Base-by-base conservation (phyloP, 2,888 invertebrate species). In the Drosophila yooni region DNA sequence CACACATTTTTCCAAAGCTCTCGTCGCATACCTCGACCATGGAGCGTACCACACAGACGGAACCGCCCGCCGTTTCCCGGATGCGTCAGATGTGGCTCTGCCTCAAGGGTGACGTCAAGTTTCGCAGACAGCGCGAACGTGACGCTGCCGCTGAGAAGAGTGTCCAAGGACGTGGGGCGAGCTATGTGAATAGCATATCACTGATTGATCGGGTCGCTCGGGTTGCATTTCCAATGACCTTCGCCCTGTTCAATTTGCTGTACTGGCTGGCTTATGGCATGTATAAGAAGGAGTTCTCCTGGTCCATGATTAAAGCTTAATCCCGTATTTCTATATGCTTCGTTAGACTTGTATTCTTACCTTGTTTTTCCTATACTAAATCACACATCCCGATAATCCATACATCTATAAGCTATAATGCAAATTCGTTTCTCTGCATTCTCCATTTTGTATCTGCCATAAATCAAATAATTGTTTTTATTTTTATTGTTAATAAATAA, bases 241-340 rank as follows among this genome's bases (percentile, higher is more conserved):
- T 98, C 91, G 95, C 96, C 0, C 93, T 97, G 0, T 96, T 98
- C 75, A 98, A 98, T 92, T 93, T 98, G 61, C 95, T 96, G 90
- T 99, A 99, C 93, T 99, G 98, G 98, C 93, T 97, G 92, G 95
- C 96, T 43, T 98, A 97, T 92, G 96, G 96, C 21, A 95, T 96
- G 89, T 96, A 96, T 72, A 96, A 96, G 88, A 92, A 92, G 65
- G 92, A 92, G 69, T 92, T 92, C 59, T 87, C 91, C 27, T 92
- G 92, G 92, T 87, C 87, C 53, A 83, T 82, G 40, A 82, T 89
- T n/a, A 91, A 89, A 67, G 86, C 84, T 43, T 90, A 53, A 63
- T 3, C 21, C 5, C 5, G 15, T 4, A 18, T 33, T 29, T 25
- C 8, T 15, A 15, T 25, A n/a, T n/a, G 21, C 15, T 31, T 36